Evolutionary conservation across 1,140 invertebrate genomes (phyloP).

Genomic region (Cardiocondyla obscurior): DNA sequence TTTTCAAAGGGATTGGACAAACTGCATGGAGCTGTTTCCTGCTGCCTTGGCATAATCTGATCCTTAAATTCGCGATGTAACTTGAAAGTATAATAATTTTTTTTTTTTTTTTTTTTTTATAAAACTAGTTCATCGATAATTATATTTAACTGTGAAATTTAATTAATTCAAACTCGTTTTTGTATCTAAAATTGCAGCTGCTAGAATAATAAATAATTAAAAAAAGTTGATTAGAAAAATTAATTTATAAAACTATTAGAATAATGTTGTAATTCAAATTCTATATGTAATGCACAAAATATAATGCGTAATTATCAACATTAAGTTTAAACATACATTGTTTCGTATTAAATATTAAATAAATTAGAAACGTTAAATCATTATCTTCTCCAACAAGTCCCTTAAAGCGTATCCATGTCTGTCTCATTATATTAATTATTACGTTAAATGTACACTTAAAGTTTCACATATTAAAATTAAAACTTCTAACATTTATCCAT

Average conservation of each 20-base stretch:
- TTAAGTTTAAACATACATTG: neutral
- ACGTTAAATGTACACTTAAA: neutral
- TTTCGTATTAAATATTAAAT: neutral
- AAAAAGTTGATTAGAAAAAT: neutral
- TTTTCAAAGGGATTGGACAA: slow-evolving; percentile 74
- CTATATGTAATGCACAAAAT: neutral
- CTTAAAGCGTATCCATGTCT: neutral
- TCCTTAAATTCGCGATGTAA: neutral
- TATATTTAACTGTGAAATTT: neutral
- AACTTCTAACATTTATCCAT: neutral
- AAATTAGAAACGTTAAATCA: slow-evolving; percentile 8
- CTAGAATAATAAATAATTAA: slow-evolving; percentile 16
- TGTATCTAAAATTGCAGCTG: slow-evolving; percentile 39
- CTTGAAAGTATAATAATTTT: slow-evolving; percentile 3
- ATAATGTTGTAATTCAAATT: neutral
- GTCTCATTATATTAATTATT: neutral
- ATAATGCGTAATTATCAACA: slow-evolving; percentile 3
- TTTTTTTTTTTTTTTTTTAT: neutral
- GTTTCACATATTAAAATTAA: neutral
- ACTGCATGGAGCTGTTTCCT: slow-evolving; percentile 78
- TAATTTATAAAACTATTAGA: neutral
- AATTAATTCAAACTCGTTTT: neutral
- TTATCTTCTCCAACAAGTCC: neutral
- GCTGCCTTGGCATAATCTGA: slow-evolving; percentile 68
- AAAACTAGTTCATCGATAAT: neutral